Base-by-base conservation (phyloP, 2,888 invertebrate species). In the Scelioninae gen. 1 region DNA sequence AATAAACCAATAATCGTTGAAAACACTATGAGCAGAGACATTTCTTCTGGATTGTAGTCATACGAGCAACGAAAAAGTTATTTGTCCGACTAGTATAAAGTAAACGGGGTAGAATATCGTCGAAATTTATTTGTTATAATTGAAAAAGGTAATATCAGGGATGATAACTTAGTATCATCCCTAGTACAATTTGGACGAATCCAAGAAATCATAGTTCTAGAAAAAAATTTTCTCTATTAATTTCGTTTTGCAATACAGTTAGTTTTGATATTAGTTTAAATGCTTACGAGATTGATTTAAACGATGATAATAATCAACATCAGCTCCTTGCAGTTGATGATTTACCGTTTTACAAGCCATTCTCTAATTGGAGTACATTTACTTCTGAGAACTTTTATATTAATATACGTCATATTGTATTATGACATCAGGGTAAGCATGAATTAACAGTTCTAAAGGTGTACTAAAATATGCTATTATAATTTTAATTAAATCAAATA, bases 141-240 rank as follows among this genome's bases (percentile, higher is more conserved):
- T 60, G 68, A 80, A 31, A 56, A 43, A 38, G 34, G 16, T 62
- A 1, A 2, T 0, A 6, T 5, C 7, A 16, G 23, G 10, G 3
- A 31, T 9, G 68, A 71, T 23, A 51, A 51, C 38, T 49, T 66
- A 23, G n/a, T n/a, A n/a, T n/a, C n/a, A n/a, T n/a, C n/a, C n/a
- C n/a, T n/a, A n/a, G 38, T 43, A n/a, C n/a, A 72, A 13, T 84
- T 71, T 40, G 82, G 76, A n/a, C 47, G 47, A 58, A 79, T 79
- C 45, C 13, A 34, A 15, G 74, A 80, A 65, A 83, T 83, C 31
- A 11, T 43, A 11, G 43, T 53, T 5, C 3, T 1, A 2, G 8
- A 53, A 32, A 23, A 23, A 13, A 43, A 53, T 69, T 45, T 53
- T 84, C 51, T 56, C 15, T 81, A 38, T n/a, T 51, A 10, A 60